A percentile compares a stretch with the other conserved stretches of the same genome.
Conservation (phyloP, 2,888 invertebrate genomes). For the Mycalesis mineus region DNA sequence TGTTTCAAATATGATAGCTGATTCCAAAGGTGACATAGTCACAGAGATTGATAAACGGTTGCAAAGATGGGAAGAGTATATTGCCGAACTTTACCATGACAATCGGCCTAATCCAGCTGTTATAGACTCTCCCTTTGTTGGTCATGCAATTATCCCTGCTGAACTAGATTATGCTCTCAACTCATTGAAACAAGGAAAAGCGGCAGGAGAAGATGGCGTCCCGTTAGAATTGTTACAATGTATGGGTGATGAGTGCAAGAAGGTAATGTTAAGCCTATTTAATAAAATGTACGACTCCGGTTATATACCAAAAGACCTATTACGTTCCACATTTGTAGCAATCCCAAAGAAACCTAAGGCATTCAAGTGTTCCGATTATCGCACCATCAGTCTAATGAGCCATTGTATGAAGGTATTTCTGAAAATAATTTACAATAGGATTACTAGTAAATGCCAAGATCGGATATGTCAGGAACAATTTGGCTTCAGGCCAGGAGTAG, state of each 20-base stretch:
- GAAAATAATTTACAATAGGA: no score
- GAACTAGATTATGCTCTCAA: no score
- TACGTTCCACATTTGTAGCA: neutral
- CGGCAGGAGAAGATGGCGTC: neutral
- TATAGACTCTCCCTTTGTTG: neutral
- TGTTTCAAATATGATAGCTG: neutral
- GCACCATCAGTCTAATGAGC: no score
- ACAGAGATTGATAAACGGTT: neutral
- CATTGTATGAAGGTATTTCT: no score
- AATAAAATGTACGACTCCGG: neutral
- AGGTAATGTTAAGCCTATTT: no score
- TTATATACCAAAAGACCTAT: no score
- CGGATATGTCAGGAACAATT: no score
- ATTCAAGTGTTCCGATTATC: neutral
- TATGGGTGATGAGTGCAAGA: no score
- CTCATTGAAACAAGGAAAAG: no score
- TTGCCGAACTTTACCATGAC: neutral
- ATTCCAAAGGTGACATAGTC: no score
- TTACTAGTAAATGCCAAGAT: no score
- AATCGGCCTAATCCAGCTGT: neutral
- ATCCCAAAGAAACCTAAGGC: neutral
- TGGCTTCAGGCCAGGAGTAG: no score
- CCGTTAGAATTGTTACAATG: neutral
- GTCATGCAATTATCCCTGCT: neutral
- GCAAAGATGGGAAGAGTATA: neutral